Conservation (phyloP, 2,797 vertebrate species). For the Lerista edwardsae region DNA sequence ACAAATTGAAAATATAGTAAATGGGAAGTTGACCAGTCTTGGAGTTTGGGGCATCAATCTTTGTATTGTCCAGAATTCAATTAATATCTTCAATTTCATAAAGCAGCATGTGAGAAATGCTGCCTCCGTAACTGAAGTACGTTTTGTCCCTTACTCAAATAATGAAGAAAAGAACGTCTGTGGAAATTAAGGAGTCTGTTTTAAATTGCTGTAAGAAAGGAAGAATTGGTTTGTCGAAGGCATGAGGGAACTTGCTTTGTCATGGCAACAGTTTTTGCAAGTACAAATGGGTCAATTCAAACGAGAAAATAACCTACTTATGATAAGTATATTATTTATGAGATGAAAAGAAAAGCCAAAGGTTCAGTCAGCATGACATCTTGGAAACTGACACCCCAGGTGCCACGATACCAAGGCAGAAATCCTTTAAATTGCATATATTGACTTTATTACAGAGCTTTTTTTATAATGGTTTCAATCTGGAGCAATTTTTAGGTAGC, state of each 20-base stretch:
- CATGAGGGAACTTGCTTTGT: neutral
- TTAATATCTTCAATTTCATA: neutral
- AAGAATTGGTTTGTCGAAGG: neutral
- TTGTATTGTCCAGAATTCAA: neutral
- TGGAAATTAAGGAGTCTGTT: neutral
- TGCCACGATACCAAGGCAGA: neutral
- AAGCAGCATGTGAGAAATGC: neutral
- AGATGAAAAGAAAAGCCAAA: neutral
- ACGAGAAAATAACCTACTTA: constrained; percentile 2
- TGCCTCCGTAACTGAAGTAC: neutral
- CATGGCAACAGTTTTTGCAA: constrained; percentile 15
- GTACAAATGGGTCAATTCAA: constrained; percentile 2
- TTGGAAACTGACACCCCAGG: neutral
- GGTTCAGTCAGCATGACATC: constrained; percentile 7
- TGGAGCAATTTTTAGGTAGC: neutral
- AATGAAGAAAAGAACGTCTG: neutral
- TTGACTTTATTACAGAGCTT: neutral
- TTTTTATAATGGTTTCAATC: neutral
- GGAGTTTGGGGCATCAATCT: neutral
- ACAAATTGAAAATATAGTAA: no score
- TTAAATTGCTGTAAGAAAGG: neutral
- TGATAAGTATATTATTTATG: constrained; percentile 10
- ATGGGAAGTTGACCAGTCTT: neutral
- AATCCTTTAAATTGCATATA: neutral
- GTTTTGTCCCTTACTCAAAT: neutral